Base-by-base conservation (phyloP, 2,888 invertebrate species). In the Patella pellucida region DNA sequence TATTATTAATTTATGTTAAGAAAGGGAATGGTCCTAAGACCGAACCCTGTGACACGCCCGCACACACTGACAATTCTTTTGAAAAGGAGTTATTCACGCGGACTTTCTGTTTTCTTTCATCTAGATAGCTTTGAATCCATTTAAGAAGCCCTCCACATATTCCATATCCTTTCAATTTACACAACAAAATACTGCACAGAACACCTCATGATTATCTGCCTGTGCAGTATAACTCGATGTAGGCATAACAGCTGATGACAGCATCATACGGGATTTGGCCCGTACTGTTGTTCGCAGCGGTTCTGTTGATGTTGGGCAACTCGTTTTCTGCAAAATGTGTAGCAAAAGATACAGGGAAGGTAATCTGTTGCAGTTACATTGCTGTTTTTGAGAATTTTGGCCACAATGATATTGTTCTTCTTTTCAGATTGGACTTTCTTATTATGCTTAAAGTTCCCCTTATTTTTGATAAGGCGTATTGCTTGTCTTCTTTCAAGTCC, bases 311-410 rank as follows among this genome's bases (percentile, higher is more conserved):
- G 16, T 54, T 16, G 54, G 54, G 14, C 16, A 16, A 54, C 23
- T 72, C 56, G 16, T 23, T 12, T 31, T 15, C 14, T 62, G 5
- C 19, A 72, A 56, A 72, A 72, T 14, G 67, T 52, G 31, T 27
- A 56, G 56, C 72, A 72, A 27, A n/a, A 23, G 14, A 41, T 52
- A 23, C 72, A 72, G n/a, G 72, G 72, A n/a, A 72, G 72, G 41
- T 62, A 72, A 16, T 72, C 62, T 16, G 15, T 54, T 14, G 16
- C 54, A 16, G 14, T 54, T 56, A 23, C 16, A 62, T 23, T 14
- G 56, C 52, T 62, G 16, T n/a, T 54, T 54, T 54, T 54, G 16
- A 11, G 54, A 54, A 11, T 54, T 54, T 54, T 54, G 14, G 54
- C 54, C 16, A 54, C 68, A 68, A 68, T 68, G 23, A 68, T 68